Conservation (phyloP, 2,888 invertebrate genomes). For the Caenorhabditis sp. region DNA sequence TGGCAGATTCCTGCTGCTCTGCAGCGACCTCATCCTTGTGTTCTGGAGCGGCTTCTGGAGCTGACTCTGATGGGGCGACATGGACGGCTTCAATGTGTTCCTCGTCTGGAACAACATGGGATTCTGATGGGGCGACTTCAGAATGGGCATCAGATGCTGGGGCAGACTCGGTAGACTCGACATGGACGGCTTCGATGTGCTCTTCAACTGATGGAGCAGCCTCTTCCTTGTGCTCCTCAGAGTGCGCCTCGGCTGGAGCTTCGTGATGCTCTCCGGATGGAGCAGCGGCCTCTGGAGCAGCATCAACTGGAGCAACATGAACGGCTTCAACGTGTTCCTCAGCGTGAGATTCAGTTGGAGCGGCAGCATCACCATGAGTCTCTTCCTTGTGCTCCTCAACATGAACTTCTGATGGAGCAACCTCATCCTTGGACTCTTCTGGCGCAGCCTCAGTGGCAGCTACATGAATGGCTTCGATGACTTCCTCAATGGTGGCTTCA, state of each 20-base stretch:
- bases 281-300: conserved; percentile 40
- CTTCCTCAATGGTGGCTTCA: conserved; percentile 23
- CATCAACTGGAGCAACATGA: conserved; percentile 13
- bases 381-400: conserved; percentile 18
- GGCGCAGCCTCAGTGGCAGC: conserved; percentile 32
- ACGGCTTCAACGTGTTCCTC: conserved; percentile 39
- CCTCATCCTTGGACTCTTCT: conserved; percentile 12
- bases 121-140: too few relatives aligned
- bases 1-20: neutral
- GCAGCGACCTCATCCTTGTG: too few relatives aligned
- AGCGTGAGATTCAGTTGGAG: conserved; percentile 21
- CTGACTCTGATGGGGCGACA: conserved; percentile 16
- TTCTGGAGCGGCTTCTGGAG: conserved; percentile 35
- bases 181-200: conserved; percentile 28
- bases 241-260: neutral
- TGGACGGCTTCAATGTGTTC: conserved; percentile 39
- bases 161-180: conserved; percentile 7
- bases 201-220: conserved; percentile 34
- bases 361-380: conserved; percentile 7
- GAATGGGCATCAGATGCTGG: conserved; percentile 5
- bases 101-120: neutral
- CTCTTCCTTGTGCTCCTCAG: conserved; percentile 22
- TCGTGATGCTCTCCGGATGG: too few relatives aligned
- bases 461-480: conserved; percentile 32
- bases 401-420: conserved; percentile 20